A percentile compares a stretch with the other conserved stretches of the same genome.
phyloP scores from a whole-genome alignment of 2,113 vertebrate genomes.

The Apodemus sylvaticus region DNA sequence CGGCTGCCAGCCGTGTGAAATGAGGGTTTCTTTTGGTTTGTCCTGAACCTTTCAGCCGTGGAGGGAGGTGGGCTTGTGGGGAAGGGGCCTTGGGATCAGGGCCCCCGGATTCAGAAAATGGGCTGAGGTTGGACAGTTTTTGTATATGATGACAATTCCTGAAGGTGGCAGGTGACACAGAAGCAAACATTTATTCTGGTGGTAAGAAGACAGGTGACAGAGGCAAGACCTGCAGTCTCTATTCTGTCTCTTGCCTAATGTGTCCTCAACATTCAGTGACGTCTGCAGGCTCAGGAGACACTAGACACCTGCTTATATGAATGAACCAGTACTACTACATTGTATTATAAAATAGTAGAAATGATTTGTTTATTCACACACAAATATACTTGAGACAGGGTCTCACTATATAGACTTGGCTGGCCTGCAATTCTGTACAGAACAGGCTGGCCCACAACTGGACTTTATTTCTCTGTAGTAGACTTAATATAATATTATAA shows the following conservation, averaged over 20 bases:
- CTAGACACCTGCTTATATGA: background rate
- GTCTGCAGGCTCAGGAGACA: background rate
- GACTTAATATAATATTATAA: background rate
- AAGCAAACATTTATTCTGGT: background rate
- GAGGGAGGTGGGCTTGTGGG: background rate
- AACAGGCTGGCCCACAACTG: background rate
- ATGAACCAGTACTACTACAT: background rate
- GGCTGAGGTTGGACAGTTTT: background rate
- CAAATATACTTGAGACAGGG: background rate
- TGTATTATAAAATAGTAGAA: background rate
- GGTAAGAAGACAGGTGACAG: background rate
- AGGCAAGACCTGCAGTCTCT: background rate
- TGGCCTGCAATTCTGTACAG: too few relatives aligned
- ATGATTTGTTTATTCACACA: background rate
- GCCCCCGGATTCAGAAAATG: background rate
- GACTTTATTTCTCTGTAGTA: background rate
- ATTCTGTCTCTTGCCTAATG: background rate
- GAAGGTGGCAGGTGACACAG: background rate
- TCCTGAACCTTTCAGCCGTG: slow-evolving; percentile 43
- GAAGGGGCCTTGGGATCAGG: background rate
- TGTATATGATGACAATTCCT: background rate
- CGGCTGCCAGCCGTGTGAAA: slow-evolving; percentile 46
- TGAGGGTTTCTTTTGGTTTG: slow-evolving; percentile 59
- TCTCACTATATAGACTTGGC: background rate
- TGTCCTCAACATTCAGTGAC: background rate